Evolutionary conservation across 2,888 invertebrate species (phyloP), one percentile per base, ranked within the genome.

Genomic region (Noctuana brunneofusca): DNA sequence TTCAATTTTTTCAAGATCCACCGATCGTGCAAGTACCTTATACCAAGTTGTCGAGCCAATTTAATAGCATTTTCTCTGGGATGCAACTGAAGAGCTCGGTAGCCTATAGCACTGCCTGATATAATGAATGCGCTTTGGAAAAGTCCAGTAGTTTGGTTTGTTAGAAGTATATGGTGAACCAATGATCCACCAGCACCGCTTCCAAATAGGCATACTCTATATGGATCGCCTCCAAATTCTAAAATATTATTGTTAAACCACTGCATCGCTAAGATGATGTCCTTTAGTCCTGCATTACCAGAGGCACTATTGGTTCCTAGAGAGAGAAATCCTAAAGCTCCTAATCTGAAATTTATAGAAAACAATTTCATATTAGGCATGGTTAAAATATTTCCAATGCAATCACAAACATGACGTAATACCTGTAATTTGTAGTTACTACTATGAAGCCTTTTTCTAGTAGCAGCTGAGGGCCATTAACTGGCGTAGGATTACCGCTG

Each of bases 371-470:
- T 2, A 5, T 24, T 3, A 3, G 35, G 2, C 12, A 35, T 12
- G 6, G 2, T 14, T 41, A 4, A 41, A 14, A 2, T n/a, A n/a
- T n/a, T n/a, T n/a, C n/a, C n/a, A n/a, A n/a, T n/a, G n/a, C n/a
- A n/a, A n/a, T n/a, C n/a, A n/a, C n/a, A n/a, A n/a, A n/a, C n/a
- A n/a, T n/a, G n/a, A n/a, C n/a, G n/a, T n/a, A n/a, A n/a, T 58
- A 77, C 76, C 78, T 76, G 67, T 78, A 84, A 64, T 84, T 86
- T 22, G 84, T 64, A 0, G 83, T 77, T 2, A 83, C 79, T 8
- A 79, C 71, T 41, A 87, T 75, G 11, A 86, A 66, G 27, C 75
- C 71, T 27, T 71, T 69, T 59, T 73, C 63, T 66, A 83, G 65
- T n/a, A 80, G 65, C 1, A 75, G 65, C 53, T 78, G 69, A 4